Evolutionary conservation across 2,797 vertebrate genomes (phyloP).

Genomic region (Oreochromis mossambicus): DNA sequence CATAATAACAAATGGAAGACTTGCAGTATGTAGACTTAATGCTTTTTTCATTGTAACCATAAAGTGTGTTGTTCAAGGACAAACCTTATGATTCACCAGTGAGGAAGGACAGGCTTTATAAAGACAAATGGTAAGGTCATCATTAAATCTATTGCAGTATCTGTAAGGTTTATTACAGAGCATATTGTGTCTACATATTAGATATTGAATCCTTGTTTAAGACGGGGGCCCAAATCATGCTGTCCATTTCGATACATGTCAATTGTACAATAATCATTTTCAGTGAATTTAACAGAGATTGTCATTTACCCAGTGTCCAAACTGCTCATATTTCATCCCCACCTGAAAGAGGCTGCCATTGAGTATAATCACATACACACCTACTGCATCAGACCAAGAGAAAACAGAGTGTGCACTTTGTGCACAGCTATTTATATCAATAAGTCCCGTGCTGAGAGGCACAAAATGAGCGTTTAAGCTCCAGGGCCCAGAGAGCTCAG

Average conservation of each 20-base stretch:
- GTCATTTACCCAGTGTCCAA: conserved; percentile 80
- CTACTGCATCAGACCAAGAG: conserved; percentile 76
- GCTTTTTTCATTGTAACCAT: conserved; percentile 38
- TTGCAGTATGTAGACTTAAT: not conserved
- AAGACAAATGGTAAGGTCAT: conserved; percentile 78
- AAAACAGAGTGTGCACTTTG: conserved; percentile 86
- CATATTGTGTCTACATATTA: conserved; percentile 66
- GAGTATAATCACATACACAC: conserved; percentile 78
- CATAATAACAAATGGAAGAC: not conserved
- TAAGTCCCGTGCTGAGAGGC: conserved; percentile 86
- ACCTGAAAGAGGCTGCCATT: conserved; percentile 75
- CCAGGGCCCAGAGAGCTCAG: conserved; percentile 78
- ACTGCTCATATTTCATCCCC: conserved; percentile 81
- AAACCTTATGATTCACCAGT: conserved; percentile 36
- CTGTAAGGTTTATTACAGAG: conserved; percentile 62
- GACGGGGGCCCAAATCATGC: conserved; percentile 50
- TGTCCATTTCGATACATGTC: conserved; percentile 72
- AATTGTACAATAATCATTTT: conserved; percentile 73
- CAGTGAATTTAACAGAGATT: conserved; percentile 77
- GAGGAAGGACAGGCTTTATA: conserved; percentile 68
- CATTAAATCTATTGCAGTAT: conserved; percentile 70
- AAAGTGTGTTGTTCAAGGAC: conserved; percentile 65
- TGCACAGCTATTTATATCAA: conserved; percentile 87
- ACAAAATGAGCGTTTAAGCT: conserved; percentile 86
- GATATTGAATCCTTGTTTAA: conserved; percentile 74